phyloP scores from a whole-genome alignment of 2,797 vertebrate genomes.

The Chanos chanos region DNA sequence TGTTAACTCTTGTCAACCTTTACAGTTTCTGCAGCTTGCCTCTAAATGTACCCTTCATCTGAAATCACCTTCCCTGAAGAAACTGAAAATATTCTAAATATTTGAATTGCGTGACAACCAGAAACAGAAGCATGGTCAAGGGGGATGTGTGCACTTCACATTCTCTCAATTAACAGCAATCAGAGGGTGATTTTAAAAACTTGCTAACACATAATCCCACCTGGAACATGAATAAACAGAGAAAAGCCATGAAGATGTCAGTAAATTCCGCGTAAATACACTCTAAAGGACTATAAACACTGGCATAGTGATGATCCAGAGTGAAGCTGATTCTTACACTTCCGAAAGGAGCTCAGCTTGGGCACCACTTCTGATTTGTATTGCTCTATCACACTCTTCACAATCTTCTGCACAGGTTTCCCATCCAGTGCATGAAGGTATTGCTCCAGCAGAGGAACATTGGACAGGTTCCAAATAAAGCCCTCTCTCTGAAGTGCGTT shows the following conservation, averaged over 20 bases:
- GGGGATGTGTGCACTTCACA: too few species aligned
- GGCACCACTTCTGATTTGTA: constrained; percentile 72
- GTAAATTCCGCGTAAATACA: background rate
- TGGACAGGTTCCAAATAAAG: constrained; percentile 86
- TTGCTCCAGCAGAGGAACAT: constrained; percentile 70
- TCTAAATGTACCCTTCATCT: too few species aligned
- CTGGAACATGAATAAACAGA: too few species aligned
- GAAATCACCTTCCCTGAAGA: too few species aligned
- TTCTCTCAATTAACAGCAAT: too few species aligned
- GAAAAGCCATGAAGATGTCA: too few species aligned
- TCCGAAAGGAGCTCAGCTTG: constrained; percentile 71
- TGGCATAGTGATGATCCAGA: too few species aligned
- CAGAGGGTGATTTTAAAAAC: background rate
- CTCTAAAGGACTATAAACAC: background rate
- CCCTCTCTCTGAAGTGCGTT: constrained; percentile 67
- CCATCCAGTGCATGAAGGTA: constrained; percentile 73
- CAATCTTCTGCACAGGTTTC: constrained; percentile 60
- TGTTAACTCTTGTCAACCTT: too few species aligned
- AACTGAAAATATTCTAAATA: too few species aligned
- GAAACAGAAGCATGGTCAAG: too few species aligned
- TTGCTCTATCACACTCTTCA: constrained; percentile 73
- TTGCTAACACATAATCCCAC: background rate
- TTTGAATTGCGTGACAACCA: too few species aligned
- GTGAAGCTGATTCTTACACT: constrained; percentile 86
- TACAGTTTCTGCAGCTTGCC: too few species aligned